Conservation (phyloP, 2,888 invertebrate genomes). For the Cancer borealis region DNA sequence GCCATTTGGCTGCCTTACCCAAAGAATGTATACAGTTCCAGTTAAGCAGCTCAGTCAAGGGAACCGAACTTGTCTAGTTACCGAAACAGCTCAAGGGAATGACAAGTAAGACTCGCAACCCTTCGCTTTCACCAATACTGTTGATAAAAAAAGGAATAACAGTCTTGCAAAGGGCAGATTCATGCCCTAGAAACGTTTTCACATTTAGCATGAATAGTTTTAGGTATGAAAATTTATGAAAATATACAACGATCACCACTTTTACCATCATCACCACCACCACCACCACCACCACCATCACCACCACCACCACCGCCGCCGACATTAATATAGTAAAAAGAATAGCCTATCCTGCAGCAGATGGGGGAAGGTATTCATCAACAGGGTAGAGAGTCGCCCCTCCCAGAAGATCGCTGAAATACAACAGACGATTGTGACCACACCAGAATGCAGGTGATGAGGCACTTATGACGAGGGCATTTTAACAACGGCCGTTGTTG, state of each 20-base stretch:
- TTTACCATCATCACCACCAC: neutral
- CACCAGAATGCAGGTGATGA: neutral
- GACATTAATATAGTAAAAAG: conserved; percentile 17
- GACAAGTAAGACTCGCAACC: neutral
- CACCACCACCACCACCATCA: neutral
- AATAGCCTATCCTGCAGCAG: neutral
- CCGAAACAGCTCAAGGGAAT: neutral
- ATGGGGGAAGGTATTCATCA: neutral
- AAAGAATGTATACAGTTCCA: neutral
- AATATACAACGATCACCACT: neutral
- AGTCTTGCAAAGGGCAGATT: neutral
- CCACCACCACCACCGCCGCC: neutral
- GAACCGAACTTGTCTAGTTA: neutral
- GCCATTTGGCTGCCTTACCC: neutral
- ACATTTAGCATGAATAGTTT: neutral
- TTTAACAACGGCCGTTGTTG: neutral
- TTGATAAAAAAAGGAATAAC: neutral
- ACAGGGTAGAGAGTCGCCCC: neutral
- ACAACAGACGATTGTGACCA: neutral
- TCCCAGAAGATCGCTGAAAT: neutral
- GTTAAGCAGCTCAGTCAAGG: neutral
- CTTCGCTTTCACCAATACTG: neutral
- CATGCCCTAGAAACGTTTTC: neutral
- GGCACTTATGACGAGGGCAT: neutral
- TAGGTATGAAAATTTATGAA: neutral